A percentile compares a stretch with the other conserved stretches of the same genome.
phyloP scores from a whole-genome alignment of 2,888 invertebrate genomes.

The Andrena minutula region DNA sequence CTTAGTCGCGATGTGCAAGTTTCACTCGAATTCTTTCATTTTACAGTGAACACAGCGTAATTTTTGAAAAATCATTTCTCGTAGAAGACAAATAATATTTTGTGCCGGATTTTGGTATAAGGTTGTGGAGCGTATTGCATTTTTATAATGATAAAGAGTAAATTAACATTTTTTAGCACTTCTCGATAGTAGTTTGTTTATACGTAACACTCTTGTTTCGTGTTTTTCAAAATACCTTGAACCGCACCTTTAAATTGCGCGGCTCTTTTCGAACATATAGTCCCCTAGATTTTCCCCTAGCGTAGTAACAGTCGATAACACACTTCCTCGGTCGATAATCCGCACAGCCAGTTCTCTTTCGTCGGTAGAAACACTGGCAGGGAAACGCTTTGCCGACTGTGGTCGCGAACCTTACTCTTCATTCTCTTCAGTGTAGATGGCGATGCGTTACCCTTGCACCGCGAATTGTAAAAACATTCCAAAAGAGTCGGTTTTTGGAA shows the following conservation, averaged over 20 bases:
- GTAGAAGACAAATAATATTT: too few species aligned
- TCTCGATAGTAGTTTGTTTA: too few species aligned
- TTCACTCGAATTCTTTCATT: too few species aligned
- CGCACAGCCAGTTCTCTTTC: neutral
- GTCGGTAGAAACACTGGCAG: neutral
- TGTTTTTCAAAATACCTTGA: neutral
- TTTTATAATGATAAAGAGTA: too few species aligned
- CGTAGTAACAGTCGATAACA: slow-evolving; percentile 22
- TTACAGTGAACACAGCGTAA: too few species aligned
- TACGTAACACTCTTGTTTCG: too few species aligned
- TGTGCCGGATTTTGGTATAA: too few species aligned
- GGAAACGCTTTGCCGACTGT: neutral
- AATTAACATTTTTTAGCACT: too few species aligned
- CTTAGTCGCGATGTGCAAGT: too few species aligned
- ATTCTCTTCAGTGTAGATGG: slow-evolving; percentile 5
- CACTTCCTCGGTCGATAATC: neutral
- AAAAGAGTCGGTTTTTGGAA: neutral
- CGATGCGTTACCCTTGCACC: neutral
- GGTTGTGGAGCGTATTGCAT: too few species aligned
- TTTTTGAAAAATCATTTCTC: too few species aligned
- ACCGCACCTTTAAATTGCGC: neutral
- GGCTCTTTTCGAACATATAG: neutral
- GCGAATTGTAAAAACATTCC: neutral
- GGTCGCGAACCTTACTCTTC: too few species aligned
- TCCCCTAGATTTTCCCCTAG: slow-evolving; percentile 1